Base-by-base conservation (phyloP, 2,888 invertebrate species). In the Drosophila aldrichi region DNA sequence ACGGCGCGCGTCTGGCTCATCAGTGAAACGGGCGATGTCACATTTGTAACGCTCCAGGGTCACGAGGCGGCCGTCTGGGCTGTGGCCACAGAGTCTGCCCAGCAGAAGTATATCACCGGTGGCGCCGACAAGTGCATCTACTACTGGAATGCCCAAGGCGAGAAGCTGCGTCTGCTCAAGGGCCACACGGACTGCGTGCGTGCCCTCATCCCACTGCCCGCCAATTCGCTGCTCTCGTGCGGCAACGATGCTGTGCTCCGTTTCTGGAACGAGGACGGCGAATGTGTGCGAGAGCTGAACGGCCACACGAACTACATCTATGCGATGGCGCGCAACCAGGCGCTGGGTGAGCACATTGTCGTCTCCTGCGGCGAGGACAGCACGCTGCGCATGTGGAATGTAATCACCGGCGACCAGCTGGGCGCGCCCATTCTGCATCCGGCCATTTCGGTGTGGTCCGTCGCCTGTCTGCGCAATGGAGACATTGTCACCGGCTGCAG, bases 151-250 rank as follows among this genome's bases (percentile, higher is more conserved):
- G 94, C 94, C 60, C 94, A 95, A 81, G 97, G 97, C 5, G 94
- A 94, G 70, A 94, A 95, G 81, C 92, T 96, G 61, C 94, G 94
- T 63, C 94, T 95, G 60, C 93, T 97, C 41, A 95, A 94, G 92
- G 97, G 98, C 7, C 99, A 99, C 92, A 96, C 95, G 2, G 99
- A 99, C 91, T 98, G 98, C 93, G 97, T 99, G 0, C 94, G 99
- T 90, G 96, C 95, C 29, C 91, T 99, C 36, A 95, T 95, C 1
- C 94, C 96, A 2, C 93, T 97, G 10, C 95, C 95, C 60, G 92
- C 94, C n/a, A 95, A 95, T 43, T 95, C 96, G 48, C 97, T 99
- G 92, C 93, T 98, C 1, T 98, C 98, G 52, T 97, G 97, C 90
- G 96, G 97, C 32, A 99, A 99, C 93, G 99, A 99, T 94, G 97